Evolutionary conservation across 2,888 invertebrate genomes (phyloP), one percentile per base, ranked within the genome.

Genomic region (Agrotis ipsilon): DNA sequence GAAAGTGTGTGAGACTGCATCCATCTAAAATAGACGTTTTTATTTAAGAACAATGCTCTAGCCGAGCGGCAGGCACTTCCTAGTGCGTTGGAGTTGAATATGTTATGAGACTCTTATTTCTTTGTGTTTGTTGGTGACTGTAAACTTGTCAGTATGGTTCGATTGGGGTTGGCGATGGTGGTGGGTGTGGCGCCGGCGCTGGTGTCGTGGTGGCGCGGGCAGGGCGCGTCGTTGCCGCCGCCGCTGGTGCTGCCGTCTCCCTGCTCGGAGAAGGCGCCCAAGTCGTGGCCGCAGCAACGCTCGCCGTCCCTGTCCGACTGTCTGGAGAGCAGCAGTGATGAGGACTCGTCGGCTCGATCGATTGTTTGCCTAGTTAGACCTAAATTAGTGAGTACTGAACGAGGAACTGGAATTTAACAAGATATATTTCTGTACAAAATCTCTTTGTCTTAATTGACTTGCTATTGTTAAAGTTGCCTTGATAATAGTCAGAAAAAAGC

Each of bases 281-380:
- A 88, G 78, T 86, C 85, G 39, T 95, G 95, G 94, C 92, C 94
- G 48, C 88, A 92, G 72, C 90, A 85, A 27, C 91, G 94, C 61
- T 94, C 96, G 46, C 96, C 96, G 6, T 96, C 96, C 9, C 88
- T 96, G 69, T 96, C 96, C 2, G 96, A 96, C 86, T 96, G 96
- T 78, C 89, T 96, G 83, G 94, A 94, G 86, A 94, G 92, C 89
- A 92, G 93, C 88, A 95, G 94, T 83, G 96, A 96, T 71, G 96
- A 96, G 78, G 96, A 95, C 60, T 77, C 76, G 21, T 95, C 96
- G 21, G 93, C 96, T 57, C 91, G 95, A 79, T 96, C 96, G 65
- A 89, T 96, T 77, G 95, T 96, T 74, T 96, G 95, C 83, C 92
- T 94, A 77, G 95, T 96, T 81, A 91, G 95, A 85, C 96, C 96